Conservation (phyloP, 2,797 vertebrate species). For the Poecilia picta region DNA sequence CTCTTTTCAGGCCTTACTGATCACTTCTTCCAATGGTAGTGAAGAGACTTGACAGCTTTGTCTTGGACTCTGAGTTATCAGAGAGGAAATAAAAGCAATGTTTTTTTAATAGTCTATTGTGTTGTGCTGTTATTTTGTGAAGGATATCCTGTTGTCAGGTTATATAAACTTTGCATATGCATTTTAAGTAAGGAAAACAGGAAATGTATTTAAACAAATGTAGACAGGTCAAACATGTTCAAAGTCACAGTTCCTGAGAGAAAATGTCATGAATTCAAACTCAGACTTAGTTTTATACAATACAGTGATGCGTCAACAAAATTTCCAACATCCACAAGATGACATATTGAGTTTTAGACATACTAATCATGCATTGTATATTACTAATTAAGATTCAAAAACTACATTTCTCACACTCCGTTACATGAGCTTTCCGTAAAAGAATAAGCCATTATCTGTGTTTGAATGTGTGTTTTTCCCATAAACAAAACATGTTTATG, state of each 20-base stretch:
- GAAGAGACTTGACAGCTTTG: conserved; percentile 11
- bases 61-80: conserved; percentile 26
- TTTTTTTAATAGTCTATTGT: neutral
- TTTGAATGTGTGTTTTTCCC: too few relatives aligned
- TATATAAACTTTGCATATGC: neutral
- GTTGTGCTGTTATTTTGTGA: neutral
- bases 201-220: neutral
- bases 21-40: conserved; percentile 31
- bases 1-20: conserved; percentile 58
- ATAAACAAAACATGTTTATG: too few relatives aligned
- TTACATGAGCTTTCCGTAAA: too few relatives aligned
- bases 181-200: too few relatives aligned
- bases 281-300: neutral
- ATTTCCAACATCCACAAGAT: neutral
- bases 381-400: neutral
- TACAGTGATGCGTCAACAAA: neutral
- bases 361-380: neutral
- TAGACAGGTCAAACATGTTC: neutral
- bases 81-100: conserved; percentile 64
- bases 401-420: too few relatives aligned
- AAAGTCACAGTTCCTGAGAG: neutral
- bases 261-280: neutral
- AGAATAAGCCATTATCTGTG: too few relatives aligned
- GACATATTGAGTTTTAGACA: neutral
- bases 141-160: neutral